Base-by-base conservation (phyloP, 2,113 vertebrate species). In the Clarias magur region DNA sequence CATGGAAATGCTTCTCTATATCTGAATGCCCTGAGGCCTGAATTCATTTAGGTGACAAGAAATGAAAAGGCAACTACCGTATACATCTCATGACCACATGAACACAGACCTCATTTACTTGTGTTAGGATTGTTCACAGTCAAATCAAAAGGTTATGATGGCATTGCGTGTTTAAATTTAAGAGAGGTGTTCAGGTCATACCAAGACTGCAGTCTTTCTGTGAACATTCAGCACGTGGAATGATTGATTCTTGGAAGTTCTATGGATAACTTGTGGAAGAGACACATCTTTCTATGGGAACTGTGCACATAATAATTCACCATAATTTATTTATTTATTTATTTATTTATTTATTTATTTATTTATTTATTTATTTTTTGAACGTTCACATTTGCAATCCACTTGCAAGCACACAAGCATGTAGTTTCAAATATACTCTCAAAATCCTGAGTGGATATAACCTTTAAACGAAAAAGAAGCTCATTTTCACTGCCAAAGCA, bases 21-120 rank as follows among this genome's bases (percentile, higher is more conserved):
- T 79, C 80, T 83, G 54, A 80, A 63, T 21, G 30, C 56, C 68
- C 42, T 42, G 12, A 53, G n/a, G 86, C 48, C 75, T 48, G 75
- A 67, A 27, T 87, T 27, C 23, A 72, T 72, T 84, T 23, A 25
- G 42, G 19, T 82, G 57, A 38, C 42, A 3, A 15, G 13, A 76
- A 76, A 85, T 23, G 6, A 15, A 30, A 60, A 62, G 9, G 42
- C 25, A 76, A 19, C 70, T 85, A 48, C 48, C 6, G 48, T 48
- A 48, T 85, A 76, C 34, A 57, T 8, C 25, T n/a, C 38, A 56
- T 30, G 80, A 15, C 30, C 34, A 62, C 38, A 60, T 60, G 57
- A 82, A 82, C 80, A 42, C 25, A 53, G 5, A 27, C 48, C n/a
- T 78, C n/a, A 48, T 85, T 38, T 62, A 21, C 56, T 60, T 59